These are phyloP conservation scores for Acromyrmex heyeri DNA, from an alignment of 1,140 invertebrate species.

Conservation along the genomic window DNA sequence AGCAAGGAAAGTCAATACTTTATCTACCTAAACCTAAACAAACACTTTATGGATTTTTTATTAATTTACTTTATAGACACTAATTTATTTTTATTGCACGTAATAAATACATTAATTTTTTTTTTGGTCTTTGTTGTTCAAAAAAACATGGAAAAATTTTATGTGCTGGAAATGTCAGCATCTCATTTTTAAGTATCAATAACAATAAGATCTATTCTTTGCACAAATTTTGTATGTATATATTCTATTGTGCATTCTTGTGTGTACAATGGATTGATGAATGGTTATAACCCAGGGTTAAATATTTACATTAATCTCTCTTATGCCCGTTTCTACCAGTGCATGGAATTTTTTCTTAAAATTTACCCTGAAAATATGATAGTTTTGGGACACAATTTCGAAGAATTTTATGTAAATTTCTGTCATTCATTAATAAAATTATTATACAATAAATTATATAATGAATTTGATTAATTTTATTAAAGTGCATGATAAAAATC, in stretches of 20 bases:
- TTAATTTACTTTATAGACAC: background rate
- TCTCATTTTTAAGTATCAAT: background rate
- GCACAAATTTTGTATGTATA: background rate
- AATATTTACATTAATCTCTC: constrained; percentile 11
- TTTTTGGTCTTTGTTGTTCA: background rate
- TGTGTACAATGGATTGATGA: background rate
- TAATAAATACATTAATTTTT: background rate
- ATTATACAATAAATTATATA: too few species aligned
- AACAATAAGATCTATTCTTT: constrained; percentile 7
- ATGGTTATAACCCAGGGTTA: background rate
- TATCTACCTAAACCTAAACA: background rate
- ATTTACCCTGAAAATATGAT: too few species aligned
- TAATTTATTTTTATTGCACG: background rate
- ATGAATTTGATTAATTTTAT: too few species aligned
- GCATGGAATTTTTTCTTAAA: too few species aligned
- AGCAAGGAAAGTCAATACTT: background rate
- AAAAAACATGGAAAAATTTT: background rate
- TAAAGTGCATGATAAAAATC: too few species aligned
- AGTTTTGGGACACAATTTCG: too few species aligned
- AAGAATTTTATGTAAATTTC: too few species aligned
- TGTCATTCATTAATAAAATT: too few species aligned
- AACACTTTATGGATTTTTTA: background rate
- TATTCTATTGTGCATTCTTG: background rate
- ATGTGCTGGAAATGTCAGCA: background rate
- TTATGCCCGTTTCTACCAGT: background rate